A percentile compares a stretch with the other conserved stretches of the same genome.
phyloP scores from a whole-genome alignment of 1,140 invertebrate species.

The Lutraria rhynchaena region DNA sequence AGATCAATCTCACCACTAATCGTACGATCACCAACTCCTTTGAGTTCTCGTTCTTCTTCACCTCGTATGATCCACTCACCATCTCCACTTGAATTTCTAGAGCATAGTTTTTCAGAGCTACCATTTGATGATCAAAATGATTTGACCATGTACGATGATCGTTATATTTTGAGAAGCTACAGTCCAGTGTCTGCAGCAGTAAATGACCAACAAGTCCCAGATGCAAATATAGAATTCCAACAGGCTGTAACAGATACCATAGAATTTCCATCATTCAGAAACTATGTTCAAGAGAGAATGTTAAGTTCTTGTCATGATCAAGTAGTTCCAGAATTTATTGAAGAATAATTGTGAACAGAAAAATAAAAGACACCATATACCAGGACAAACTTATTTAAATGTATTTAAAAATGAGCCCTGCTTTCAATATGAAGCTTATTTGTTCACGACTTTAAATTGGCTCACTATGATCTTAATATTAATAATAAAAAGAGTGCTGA shows the following conservation, averaged over 20 bases:
- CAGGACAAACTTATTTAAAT: no score
- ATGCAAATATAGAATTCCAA: constrained; percentile 48
- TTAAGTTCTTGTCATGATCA: constrained; percentile 44
- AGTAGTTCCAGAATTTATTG: constrained; percentile 49
- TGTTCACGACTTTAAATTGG: no score
- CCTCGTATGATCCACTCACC: constrained; percentile 41
- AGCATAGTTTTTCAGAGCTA: constrained; percentile 6
- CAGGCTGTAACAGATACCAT: constrained; percentile 7
- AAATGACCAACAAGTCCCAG: constrained; percentile 45
- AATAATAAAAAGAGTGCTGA: no score
- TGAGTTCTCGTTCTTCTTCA: constrained; percentile 43
- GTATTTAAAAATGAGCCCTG: no score
- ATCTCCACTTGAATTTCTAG: constrained; percentile 38
- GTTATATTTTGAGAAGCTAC: constrained; percentile 1
- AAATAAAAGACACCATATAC: no score
- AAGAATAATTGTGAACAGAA: constrained; percentile 24
- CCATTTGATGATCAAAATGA: constrained; percentile 13
- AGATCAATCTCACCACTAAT: constrained; percentile 36
- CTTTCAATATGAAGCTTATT: no score
- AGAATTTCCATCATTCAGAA: constrained; percentile 29
- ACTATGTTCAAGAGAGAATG: constrained; percentile 3
- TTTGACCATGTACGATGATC: constrained; percentile 32
- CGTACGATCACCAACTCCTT: constrained; percentile 38
- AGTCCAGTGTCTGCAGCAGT: constrained; percentile 1
- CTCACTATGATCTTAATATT: no score